phyloP scores from a whole-genome alignment of 2,888 invertebrate genomes.

The Drosophila testacea region DNA sequence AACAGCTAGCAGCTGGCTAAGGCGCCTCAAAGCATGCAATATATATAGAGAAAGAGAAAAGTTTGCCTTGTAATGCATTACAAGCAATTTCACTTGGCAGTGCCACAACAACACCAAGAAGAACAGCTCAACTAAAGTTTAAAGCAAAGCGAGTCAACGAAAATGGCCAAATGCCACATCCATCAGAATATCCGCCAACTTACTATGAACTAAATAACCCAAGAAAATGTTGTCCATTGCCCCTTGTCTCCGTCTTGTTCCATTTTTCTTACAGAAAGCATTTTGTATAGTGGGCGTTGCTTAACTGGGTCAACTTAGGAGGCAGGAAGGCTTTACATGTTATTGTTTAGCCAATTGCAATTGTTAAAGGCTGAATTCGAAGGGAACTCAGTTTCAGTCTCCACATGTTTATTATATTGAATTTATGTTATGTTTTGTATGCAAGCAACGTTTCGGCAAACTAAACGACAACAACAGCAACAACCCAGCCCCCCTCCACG shows the following conservation, averaged over 20 bases:
- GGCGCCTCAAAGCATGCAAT: slow-evolving; percentile 64
- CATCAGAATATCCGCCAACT: slow-evolving; percentile 47
- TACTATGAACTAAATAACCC: slow-evolving; percentile 50
- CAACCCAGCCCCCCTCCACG: slow-evolving; percentile 4
- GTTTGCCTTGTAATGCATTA: slow-evolving; percentile 76
- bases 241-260: not conserved
- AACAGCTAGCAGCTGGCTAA: slow-evolving; percentile 31
- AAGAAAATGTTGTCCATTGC: slow-evolving; percentile 30
- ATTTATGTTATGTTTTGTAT: slow-evolving; percentile 61
- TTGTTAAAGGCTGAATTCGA: slow-evolving; percentile 38
- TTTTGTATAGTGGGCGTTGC: slow-evolving; percentile 12
- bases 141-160: slow-evolving; percentile 56
- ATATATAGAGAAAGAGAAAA: slow-evolving; percentile 41
- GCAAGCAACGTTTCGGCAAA: slow-evolving; percentile 45
- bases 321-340: slow-evolving; percentile 36
- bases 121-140: slow-evolving; percentile 42
- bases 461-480: slow-evolving; percentile 24
- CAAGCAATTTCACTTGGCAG: slow-evolving; percentile 76
- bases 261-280: not conserved
- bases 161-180: slow-evolving; percentile 40
- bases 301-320: slow-evolving; percentile 56
- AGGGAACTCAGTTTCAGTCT: slow-evolving; percentile 1
- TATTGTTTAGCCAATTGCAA: slow-evolving; percentile 62
- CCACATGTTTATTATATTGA: slow-evolving; percentile 58
- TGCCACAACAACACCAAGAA: slow-evolving; percentile 39